Conservation (phyloP, 2,888 invertebrate species). For the Scelioninae gen. 2 region DNA sequence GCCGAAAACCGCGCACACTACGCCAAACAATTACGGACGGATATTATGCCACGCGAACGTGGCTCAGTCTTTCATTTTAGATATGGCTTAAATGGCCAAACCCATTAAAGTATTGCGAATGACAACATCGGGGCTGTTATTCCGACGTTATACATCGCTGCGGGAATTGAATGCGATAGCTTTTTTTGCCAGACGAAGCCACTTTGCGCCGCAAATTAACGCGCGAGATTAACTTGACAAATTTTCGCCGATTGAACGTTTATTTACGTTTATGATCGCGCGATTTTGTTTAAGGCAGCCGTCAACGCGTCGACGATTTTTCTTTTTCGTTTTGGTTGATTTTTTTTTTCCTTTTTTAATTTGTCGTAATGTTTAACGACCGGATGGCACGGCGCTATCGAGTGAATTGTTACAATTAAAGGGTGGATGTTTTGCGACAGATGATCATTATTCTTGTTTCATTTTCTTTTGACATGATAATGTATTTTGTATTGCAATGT, state of each 20-base stretch:
- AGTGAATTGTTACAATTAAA: too few relatives aligned
- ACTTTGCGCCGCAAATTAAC: slow-evolving; percentile 14
- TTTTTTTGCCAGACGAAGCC: slow-evolving; percentile 3
- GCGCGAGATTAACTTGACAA: slow-evolving; percentile 14
- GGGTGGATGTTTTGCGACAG: too few relatives aligned
- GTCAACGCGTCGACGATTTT: too few relatives aligned
- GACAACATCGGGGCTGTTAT: slow-evolving; percentile 48
- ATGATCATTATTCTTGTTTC: too few relatives aligned
- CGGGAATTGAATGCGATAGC: slow-evolving; percentile 14
- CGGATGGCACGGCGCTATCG: too few relatives aligned
- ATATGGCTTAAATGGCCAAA: slow-evolving; percentile 55
- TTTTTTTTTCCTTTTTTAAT: too few relatives aligned
- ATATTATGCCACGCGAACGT: slow-evolving; percentile 54
- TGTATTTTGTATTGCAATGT: too few relatives aligned
- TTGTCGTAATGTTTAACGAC: too few relatives aligned
- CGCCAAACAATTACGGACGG: slow-evolving; percentile 66
- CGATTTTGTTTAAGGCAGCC: too few relatives aligned
- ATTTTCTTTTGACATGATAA: too few relatives aligned
- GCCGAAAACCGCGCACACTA: slow-evolving; percentile 66
- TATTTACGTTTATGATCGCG: too few relatives aligned
- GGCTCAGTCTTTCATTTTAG: slow-evolving; percentile 54
- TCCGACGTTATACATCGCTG: slow-evolving; percentile 10
- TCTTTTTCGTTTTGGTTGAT: too few relatives aligned
- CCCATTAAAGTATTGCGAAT: slow-evolving; percentile 54
- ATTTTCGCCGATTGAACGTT: slow-evolving; percentile 5